These are phyloP conservation scores for Molanna angustata DNA, from an alignment of 2,888 invertebrate species.

Conservation along the genomic window DNA sequence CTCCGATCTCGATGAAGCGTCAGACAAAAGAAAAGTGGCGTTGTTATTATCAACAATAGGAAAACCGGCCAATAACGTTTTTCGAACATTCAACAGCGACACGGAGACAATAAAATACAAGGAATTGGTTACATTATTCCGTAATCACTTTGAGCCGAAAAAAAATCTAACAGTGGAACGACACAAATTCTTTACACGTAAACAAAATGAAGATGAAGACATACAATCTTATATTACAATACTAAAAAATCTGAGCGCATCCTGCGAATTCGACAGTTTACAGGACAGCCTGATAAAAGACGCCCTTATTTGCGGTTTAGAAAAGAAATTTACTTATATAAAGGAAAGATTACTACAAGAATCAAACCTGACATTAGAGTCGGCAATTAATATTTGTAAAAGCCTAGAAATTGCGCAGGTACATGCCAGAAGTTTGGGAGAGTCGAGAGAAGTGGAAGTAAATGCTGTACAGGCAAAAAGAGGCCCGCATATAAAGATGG, in stretches of 20 bases:
- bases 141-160: neutral
- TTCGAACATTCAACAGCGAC: neutral
- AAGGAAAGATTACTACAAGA: neutral
- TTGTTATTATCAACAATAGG: neutral
- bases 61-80: neutral
- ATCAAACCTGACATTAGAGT: neutral
- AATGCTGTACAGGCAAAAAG: no score
- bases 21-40: conserved; percentile 1
- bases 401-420: neutral
- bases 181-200: neutral
- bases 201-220: neutral
- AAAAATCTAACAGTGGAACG: neutral
- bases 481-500: no score
- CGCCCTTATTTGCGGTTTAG: neutral
- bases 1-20: neutral
- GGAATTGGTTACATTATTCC: neutral
- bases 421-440: neutral
- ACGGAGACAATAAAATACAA: neutral
- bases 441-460: no score
- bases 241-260: neutral
- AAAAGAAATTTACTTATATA: neutral
- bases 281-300: neutral
- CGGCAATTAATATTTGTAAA: neutral
- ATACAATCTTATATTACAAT: neutral
- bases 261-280: neutral